Base-by-base conservation (phyloP, 2,797 vertebrate species). In the Phoxinus dragarum region DNA sequence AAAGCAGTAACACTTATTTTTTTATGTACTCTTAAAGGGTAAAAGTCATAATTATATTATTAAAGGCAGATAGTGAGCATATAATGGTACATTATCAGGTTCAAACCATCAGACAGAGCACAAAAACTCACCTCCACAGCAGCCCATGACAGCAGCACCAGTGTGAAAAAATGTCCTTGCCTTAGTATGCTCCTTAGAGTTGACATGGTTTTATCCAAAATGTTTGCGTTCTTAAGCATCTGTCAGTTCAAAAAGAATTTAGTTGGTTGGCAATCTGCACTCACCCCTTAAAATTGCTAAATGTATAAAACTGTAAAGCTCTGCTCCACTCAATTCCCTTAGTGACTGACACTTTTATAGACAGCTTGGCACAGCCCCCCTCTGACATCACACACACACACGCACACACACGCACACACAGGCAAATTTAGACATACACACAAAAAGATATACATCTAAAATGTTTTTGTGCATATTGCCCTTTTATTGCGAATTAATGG, bases 321-420 rank as follows among this genome's bases (percentile, higher is more conserved):
- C 66, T 42, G 79, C 84, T 82, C 81, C 21, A 27, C 79, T 88
- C 80, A 84, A 88, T 82, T 87, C 77, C 61, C 86, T 74, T 77
- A 75, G 81, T 79, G 79, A 74, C 88, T 78, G 82, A 31, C 64
- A 36, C 72, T 88, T 89, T 91, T 92, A 92, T 92, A 91, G 84
- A 69, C 31, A 86, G 81, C 47, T 73, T 34, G 79, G 87, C 86
- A 88, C 88, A 85, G 80, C 90, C 90, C 89, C 89, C 81, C 86
- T 89, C 47, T 90, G 87, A 90, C 88, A 89, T 89, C 81, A 85
- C 74, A 68, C 78, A 44, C 84, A 80, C 72, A 44, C 72, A 76
- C 49, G 76, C 47, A 86, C 82, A 88, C 72, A 80, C 72, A 72
- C 64, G 67, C 75, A 61, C 56, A 76, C 72, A 71, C 56, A 84